Conservation (phyloP, 2,797 vertebrate species). For the Psittacula derbiana region DNA sequence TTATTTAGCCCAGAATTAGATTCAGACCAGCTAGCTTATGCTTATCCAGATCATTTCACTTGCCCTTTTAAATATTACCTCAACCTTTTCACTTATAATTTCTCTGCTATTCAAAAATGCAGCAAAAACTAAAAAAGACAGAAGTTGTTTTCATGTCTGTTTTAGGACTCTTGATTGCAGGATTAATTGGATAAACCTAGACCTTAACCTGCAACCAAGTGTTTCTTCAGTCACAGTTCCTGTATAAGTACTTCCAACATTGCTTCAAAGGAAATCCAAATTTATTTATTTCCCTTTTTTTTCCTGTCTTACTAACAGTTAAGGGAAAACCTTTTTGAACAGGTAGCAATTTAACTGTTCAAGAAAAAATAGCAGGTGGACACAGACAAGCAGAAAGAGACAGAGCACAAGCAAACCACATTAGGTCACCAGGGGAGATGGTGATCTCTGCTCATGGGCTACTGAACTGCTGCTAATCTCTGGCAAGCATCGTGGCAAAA, state of each 20-base stretch:
- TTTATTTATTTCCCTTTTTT: background rate
- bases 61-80: background rate
- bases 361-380: background rate
- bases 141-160: background rate
- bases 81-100: background rate
- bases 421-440: background rate
- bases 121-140: background rate
- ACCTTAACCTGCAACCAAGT: background rate
- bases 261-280: background rate
- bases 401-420: background rate
- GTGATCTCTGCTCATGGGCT: background rate
- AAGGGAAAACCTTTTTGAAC: background rate
- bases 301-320: background rate
- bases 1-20: slow-evolving; percentile 6
- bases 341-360: background rate
- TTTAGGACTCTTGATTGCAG: background rate
- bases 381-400: background rate
- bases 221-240: background rate
- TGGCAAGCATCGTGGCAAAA: background rate
- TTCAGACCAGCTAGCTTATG: slow-evolving; percentile 3
- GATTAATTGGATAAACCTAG: background rate
- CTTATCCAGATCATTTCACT: background rate
- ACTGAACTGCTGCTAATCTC: background rate
- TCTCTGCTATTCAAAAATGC: background rate
- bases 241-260: background rate